phyloP scores from a whole-genome alignment of 2,888 invertebrate genomes.

The Heteromurus nitidus region DNA sequence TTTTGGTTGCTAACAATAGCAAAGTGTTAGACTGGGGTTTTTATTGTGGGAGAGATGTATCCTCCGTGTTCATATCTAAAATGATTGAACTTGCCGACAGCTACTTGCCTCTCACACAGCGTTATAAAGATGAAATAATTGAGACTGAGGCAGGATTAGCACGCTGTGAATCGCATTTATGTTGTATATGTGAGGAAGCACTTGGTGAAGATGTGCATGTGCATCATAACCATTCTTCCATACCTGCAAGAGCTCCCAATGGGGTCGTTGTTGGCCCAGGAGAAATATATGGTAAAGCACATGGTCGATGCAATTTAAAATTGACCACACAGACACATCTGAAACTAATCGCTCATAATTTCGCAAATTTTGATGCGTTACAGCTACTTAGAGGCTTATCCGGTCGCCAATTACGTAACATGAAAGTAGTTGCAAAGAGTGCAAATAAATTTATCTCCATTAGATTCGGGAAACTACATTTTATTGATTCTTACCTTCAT shows the following conservation, averaged over 20 bases:
- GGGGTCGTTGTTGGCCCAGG: not conserved
- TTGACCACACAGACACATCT: not conserved
- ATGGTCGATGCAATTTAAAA: slow-evolving; percentile 13
- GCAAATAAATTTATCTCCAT: not conserved
- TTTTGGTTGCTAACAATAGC: not conserved
- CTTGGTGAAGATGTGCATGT: not conserved
- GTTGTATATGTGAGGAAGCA: slow-evolving; percentile 19
- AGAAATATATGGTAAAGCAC: slow-evolving; percentile 12
- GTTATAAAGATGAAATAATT: not conserved
- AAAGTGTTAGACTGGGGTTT: slow-evolving; percentile 17
- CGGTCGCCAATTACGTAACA: not conserved
- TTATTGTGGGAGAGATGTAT: not conserved
- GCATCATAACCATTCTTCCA: slow-evolving; percentile 35
- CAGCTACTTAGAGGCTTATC: slow-evolving; percentile 3
- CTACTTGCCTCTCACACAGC: slow-evolving; percentile 16
- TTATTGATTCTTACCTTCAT: not conserved
- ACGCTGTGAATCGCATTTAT: not conserved
- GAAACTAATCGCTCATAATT: slow-evolving; percentile 17
- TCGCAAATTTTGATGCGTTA: slow-evolving; percentile 19
- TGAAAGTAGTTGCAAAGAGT: not conserved
- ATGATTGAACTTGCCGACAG: slow-evolving; percentile 1
- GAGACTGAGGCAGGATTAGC: not conserved
- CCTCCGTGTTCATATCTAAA: slow-evolving; percentile 10
- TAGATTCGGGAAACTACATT: not conserved
- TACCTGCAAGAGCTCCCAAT: not conserved